Evolutionary conservation across 1,140 invertebrate genomes (phyloP), one percentile per base, ranked within the genome.

Genomic region (Sminthurides bifidus): DNA sequence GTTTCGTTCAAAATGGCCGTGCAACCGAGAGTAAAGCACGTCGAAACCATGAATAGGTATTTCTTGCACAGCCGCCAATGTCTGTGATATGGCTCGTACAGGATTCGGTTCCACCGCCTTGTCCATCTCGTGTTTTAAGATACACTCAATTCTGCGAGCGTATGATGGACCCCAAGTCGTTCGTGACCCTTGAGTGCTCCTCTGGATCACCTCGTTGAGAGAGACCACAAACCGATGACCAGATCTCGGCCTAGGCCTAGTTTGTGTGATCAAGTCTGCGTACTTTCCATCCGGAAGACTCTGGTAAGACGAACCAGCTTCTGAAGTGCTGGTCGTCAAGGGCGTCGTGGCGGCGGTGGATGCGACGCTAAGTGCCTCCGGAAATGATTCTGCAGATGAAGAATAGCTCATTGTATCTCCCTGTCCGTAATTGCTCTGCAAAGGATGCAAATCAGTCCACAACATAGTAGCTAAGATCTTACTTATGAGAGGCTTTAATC

Each of bases 181-280:
- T 6, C 29, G 52, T 5, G 12, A 6, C 5, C 4, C 29, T 21
- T 45, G 26, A 45, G 29, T 33, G 8, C 24, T 27, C 46, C 52
- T 44, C 15, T 40, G 52, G n/a, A 35, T 33, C 10, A 45, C 23
- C 23, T 33, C 52, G 35, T 21, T 12, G 5, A 12, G 3, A 5
- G 52, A 54, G n/a, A 54, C 31, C 4, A 46, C 43, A 24, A 27
- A 54, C 3, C 52, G 38, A 31, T 54, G 52, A 19, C 52, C 52
- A 21, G 31, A 21, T 3, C 40, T n/a, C 3, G 52, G 23, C 14
- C 52, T 19, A 27, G 52, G 52, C 12, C 43, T 33, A 41, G n/a
- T 5, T 4, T 12, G 24, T 6, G 17, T n/a, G 3, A 27, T 8
- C 37, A 45, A 33, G 21, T 26, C 30, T 24, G 23, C 44, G 29